Evolutionary conservation across 1,140 invertebrate species (phyloP).

Genomic region (Drosophila melanogaster): DNA sequence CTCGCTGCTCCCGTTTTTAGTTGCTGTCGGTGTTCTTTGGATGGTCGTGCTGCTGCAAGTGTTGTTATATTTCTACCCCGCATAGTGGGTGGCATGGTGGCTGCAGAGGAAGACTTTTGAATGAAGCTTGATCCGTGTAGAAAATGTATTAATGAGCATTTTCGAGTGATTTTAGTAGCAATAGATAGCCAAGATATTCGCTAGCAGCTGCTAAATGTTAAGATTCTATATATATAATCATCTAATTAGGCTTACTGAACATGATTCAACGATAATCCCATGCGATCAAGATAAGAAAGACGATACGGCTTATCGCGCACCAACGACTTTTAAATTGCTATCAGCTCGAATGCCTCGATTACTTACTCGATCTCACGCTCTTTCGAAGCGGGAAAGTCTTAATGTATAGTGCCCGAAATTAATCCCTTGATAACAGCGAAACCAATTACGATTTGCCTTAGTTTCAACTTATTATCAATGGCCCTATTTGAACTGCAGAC

Average conservation of each 20-base stretch:
- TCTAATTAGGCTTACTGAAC: not conserved
- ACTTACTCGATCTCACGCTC: too few species aligned
- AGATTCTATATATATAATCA: too few species aligned
- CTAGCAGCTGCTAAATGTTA: not conserved
- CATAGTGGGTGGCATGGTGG: constrained; percentile 1
- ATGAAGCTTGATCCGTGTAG: too few species aligned
- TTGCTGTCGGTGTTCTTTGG: constrained; percentile 17
- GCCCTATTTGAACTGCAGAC: constrained; percentile 15
- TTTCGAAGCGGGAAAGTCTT: too few species aligned
- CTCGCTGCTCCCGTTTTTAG: constrained; percentile 4
- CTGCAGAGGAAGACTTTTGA: not conserved
- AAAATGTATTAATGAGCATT: not conserved
- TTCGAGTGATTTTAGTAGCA: not conserved
- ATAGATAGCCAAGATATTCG: not conserved
- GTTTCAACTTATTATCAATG: constrained; percentile 21
- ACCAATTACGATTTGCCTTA: not conserved
- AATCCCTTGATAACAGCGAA: not conserved
- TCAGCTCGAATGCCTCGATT: not conserved
- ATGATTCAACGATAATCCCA: not conserved
- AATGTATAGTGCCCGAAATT: too few species aligned
- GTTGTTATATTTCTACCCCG: constrained; percentile 21
- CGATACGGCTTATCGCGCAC: constrained; percentile 1
- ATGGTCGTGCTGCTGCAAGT: not conserved
- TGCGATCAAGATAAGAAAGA: not conserved
- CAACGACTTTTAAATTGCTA: too few species aligned